phyloP scores from a whole-genome alignment of 2,797 vertebrate genomes.

The Gymnoscopelus braueri region DNA sequence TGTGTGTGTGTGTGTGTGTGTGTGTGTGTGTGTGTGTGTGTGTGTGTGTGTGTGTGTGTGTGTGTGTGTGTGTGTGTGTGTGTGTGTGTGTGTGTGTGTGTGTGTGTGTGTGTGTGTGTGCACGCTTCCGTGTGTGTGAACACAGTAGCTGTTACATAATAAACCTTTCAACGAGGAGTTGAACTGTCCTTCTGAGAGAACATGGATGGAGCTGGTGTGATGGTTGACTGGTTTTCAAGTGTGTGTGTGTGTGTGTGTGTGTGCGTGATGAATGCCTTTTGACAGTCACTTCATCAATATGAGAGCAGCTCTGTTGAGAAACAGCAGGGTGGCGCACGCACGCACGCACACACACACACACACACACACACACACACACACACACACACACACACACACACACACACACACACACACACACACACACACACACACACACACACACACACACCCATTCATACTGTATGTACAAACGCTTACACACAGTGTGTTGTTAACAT shows the following conservation, averaged over 20 bases:
- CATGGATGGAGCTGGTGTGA: not conserved
- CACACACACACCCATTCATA: not conserved
- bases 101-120: not conserved
- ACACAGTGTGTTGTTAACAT: not conserved
- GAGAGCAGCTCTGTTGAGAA: constrained; percentile 36
- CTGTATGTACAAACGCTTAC: not conserved
- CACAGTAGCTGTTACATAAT: too few relatives aligned
- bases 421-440: constrained; percentile 1
- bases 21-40: not conserved
- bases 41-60: not conserved
- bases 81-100: not conserved
- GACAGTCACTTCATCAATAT: constrained; percentile 44
- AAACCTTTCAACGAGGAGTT: not conserved
- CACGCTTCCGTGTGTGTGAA: not conserved
- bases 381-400: constrained; percentile 9
- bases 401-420: constrained; percentile 10
- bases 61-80: not conserved
- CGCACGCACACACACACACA: not conserved
- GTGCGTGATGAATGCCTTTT: constrained; percentile 33
- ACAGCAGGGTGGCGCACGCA: not conserved
- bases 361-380: constrained; percentile 9
- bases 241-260: not conserved
- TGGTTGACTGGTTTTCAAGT: not conserved
- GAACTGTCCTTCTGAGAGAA: not conserved
- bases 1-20: not conserved